Base-by-base conservation (phyloP, 1,140 invertebrate genomes). In the Neodiprion pinetum region DNA sequence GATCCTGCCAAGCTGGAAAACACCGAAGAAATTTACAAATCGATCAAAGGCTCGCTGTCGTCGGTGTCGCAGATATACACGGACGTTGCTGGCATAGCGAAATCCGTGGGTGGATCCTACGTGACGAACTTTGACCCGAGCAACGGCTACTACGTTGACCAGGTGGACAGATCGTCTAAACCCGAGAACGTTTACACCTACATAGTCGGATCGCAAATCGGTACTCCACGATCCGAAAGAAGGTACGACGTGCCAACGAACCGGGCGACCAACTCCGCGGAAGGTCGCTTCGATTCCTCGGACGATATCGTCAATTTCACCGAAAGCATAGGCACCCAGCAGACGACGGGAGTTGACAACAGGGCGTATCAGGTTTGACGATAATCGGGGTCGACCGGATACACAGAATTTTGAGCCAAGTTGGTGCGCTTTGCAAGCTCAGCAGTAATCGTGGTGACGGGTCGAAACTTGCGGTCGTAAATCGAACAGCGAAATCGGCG, bases 1-100 rank as follows among this genome's bases (percentile, higher is more conserved):
- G 72, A 67, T 8, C 71, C 53, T 5, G 75, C 11, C 79, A 76
- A 1, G 70, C 21, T 0, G 76, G 79, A 5, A 80, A 82, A 10
- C 73, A 28, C 4, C 74, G 75, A 11, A n/a, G 75, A 79, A 11
- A 80, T 80, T 23, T 82, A 75, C 17, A 72, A 73, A 7, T 73
- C 81, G 0, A 74, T 66, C 7, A 72, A 79, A 11, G 78, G 80
- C 3, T 68, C 71, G 0, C 68, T 75, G 1, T 40, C 71, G 0
- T 73, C 71, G 1, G 70, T 73, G 0, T 17, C 75, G 1, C 50
- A 73, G 7, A 70, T 23, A 0, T 74, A 69, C 23, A 69, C 67
- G 17, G 68, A 74, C 9, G 53, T n/a, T n/a, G 7, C 11, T 23
- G 50, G 70, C 40, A 74, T 73, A 67, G 53, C 47, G 9, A 28